Percentiles rank a stretch among this genome's conserved stretches.
These are phyloP conservation scores for Ceratina japonica DNA, from an alignment of 1,140 invertebrate genomes.

Conservation along the genomic window DNA sequence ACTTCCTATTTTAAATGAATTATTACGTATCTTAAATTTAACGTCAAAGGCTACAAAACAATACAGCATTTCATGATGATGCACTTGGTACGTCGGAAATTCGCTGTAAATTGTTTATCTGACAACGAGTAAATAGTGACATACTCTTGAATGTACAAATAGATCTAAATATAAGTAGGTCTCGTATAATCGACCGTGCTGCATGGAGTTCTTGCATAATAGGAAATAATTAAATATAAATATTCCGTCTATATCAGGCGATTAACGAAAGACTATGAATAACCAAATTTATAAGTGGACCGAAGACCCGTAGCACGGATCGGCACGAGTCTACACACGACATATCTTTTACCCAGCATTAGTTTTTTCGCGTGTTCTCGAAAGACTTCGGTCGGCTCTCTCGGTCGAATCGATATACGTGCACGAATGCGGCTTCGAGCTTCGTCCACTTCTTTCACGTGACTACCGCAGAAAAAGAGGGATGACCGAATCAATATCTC, in stretches of 20 bases:
- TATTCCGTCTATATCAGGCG: too few species aligned
- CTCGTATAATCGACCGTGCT: conserved; percentile 1
- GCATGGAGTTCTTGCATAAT: not conserved
- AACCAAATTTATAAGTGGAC: too few species aligned
- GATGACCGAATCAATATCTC: conserved; percentile 66
- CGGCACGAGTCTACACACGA: not conserved
- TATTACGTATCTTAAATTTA: too few species aligned
- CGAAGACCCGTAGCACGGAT: not conserved
- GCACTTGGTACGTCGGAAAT: too few species aligned
- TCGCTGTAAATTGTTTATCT: too few species aligned
- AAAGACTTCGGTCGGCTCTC: conserved; percentile 45
- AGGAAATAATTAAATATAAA: not conserved
- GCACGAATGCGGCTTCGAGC: conserved; percentile 67
- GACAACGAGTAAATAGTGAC: too few species aligned
- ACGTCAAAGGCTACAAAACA: too few species aligned
- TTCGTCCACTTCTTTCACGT: conserved; percentile 67
- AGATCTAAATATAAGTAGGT: not conserved
- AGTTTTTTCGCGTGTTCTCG: conserved; percentile 51
- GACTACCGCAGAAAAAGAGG: conserved; percentile 66
- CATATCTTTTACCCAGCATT: conserved; percentile 41
- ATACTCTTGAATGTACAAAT: not conserved
- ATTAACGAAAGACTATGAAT: not conserved
- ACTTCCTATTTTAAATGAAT: too few species aligned
- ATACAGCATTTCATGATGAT: too few species aligned
- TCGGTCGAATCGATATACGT: conserved; percentile 65